Evolutionary conservation across 2,113 vertebrate genomes (phyloP).

Genomic region (Salvelinus sp.): DNA sequence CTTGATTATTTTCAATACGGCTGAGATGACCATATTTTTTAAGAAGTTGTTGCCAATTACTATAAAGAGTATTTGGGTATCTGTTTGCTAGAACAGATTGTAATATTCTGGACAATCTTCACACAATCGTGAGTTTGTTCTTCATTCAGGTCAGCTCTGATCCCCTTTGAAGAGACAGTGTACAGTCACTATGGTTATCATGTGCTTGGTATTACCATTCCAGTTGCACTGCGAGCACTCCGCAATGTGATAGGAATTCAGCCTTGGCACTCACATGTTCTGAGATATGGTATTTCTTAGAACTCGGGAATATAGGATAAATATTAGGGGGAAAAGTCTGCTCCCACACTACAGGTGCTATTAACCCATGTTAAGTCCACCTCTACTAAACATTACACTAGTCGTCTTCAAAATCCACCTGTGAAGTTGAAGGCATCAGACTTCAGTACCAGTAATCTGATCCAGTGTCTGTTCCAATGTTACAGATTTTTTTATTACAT

Average conservation of each 20-base stretch:
- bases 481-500: background rate
- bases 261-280: conserved; percentile 29
- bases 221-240: conserved; percentile 30
- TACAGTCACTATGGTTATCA: conserved; percentile 45
- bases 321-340: background rate
- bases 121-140: conserved; percentile 52
- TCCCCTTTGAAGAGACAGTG: conserved; percentile 57
- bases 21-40: background rate
- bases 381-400: background rate
- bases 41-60: no score
- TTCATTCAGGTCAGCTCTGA: conserved; percentile 45
- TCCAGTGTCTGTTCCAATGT: background rate
- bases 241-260: conserved; percentile 56
- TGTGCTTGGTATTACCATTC: conserved; percentile 67
- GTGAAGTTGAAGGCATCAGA: background rate
- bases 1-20: background rate
- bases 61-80: background rate
- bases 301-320: conserved; percentile 18
- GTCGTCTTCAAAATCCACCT: background rate
- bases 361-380: no score
- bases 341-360: background rate
- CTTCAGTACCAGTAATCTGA: background rate
- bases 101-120: conserved; percentile 47
- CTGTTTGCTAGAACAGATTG: conserved; percentile 23
- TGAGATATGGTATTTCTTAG: conserved; percentile 34